Conservation (phyloP, 2,888 invertebrate genomes). For the Dusona sp. region DNA sequence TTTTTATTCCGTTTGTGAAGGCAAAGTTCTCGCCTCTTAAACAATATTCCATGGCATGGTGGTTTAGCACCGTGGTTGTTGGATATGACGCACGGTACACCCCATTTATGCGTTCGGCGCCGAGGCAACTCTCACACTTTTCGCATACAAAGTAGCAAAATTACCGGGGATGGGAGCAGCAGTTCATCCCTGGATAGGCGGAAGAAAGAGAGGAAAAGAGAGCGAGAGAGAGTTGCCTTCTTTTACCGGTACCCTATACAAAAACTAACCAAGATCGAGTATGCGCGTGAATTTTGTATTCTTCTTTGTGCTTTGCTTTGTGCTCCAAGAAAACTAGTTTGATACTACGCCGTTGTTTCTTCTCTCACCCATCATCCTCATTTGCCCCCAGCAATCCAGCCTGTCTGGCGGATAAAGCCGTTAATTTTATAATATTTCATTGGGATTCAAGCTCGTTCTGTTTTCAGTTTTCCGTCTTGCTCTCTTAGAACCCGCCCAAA, state of each 20-base stretch:
- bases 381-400: slow-evolving; percentile 16
- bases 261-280: slow-evolving; percentile 77
- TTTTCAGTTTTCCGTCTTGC: slow-evolving; percentile 43
- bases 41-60: slow-evolving; percentile 24
- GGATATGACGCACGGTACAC: slow-evolving; percentile 41
- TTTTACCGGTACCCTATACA: slow-evolving; percentile 9
- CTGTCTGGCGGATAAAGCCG: slow-evolving; percentile 78
- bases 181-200: slow-evolving; percentile 23
- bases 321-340: slow-evolving; percentile 64
- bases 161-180: slow-evolving; percentile 20
- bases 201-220: slow-evolving; percentile 46
- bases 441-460: slow-evolving; percentile 55
- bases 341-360: slow-evolving; percentile 75
- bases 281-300: slow-evolving; percentile 70
- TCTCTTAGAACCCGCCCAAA: slow-evolving; percentile 20
- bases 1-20: slow-evolving; percentile 37
- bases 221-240: slow-evolving; percentile 15
- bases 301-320: slow-evolving; percentile 18
- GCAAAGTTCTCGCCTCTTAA: slow-evolving; percentile 45
- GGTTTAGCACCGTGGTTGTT: slow-evolving; percentile 45
- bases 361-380: slow-evolving; percentile 23
- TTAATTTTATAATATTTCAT: slow-evolving; percentile 80
- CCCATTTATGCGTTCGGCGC: slow-evolving; percentile 68
- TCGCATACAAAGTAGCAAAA: slow-evolving; percentile 69
- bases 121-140: slow-evolving; percentile 62